Percentiles rank a stretch among this genome's conserved stretches.
Conservation (phyloP, 2,113 vertebrate genomes). For the Paratilapia polleni region DNA sequence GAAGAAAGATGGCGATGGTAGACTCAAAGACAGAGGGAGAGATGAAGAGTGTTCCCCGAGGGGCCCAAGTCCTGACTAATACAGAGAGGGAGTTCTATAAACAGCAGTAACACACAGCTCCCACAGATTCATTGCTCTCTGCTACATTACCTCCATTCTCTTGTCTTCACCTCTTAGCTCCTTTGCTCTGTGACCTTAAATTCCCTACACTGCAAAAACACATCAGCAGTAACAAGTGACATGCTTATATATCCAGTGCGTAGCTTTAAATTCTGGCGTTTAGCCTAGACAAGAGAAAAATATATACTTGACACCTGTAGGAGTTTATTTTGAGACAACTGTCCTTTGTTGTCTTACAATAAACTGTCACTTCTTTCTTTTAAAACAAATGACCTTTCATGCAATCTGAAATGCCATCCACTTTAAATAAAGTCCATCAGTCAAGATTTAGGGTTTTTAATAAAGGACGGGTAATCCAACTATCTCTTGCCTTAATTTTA, state of each 20-base stretch:
- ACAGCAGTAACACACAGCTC: constrained; percentile 56
- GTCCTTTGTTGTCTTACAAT: neutral
- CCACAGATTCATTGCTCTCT: constrained; percentile 45
- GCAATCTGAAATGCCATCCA: neutral
- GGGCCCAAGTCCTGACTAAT: constrained; percentile 62
- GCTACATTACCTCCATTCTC: constrained; percentile 57
- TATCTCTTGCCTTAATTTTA: neutral
- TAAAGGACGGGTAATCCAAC: neutral
- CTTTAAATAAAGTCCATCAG: neutral
- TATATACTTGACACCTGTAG: neutral
- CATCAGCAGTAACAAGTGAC: constrained; percentile 17
- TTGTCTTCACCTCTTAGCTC: constrained; percentile 21
- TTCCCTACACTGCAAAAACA: constrained; percentile 24
- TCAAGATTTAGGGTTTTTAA: neutral
- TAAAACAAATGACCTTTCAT: neutral
- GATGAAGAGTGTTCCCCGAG: constrained; percentile 48
- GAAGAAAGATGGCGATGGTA: constrained; percentile 66
- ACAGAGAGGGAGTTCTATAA: constrained; percentile 62
- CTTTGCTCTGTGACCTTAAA: constrained; percentile 53
- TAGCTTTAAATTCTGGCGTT: constrained; percentile 2
- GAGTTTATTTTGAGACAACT: neutral
- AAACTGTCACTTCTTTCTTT: neutral
- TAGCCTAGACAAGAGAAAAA: neutral
- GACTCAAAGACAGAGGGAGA: constrained; percentile 40
- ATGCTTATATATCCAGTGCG: constrained; percentile 13